Base-by-base conservation (phyloP, 1,140 invertebrate genomes). In the Eriocheir sinensis region DNA sequence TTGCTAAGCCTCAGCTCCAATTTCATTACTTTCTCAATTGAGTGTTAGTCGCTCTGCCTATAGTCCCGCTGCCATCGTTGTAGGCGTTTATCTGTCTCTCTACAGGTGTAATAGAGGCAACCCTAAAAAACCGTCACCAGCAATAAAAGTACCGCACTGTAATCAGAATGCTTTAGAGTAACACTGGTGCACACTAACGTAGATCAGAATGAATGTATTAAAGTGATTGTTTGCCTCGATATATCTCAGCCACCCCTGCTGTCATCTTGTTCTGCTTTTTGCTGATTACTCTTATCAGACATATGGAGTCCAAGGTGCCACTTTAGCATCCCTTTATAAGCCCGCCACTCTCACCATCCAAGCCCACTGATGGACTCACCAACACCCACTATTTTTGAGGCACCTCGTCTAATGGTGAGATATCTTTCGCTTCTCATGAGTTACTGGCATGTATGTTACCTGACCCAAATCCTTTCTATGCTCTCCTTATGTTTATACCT, bases 21-120 rank as follows among this genome's bases (percentile, higher is more conserved):
- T 80, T 48, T 83, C 79, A 36, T 40, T 48, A 48, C 85, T 83
- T 83, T 93, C 91, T 93, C 91, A 85, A 83, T 38, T 92, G 60
- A 81, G 38, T 93, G 91, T 93, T 83, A 85, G 91, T 81, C 91
- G 91, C 85, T 93, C 80, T 89, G 88, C 88, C 48, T 89, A 88
- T 80, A 86, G 41, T 32, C 41, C 48, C 36, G 34, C 48, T 44
- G 40, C 88, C 41, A 41, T 44, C 40, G 40, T 89, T 44, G 30
- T 89, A 44, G 30, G 88, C 30, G 40, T 41, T 34, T 89, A 38
- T 41, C 88, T 86, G 36, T 44, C 48, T 41, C 30, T 89, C 12
- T 36, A 48, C 30, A 89, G 30, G 34, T 44, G 30, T 15, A 44
- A 44, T 44, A 89, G 36, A 40, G 40, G 36, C 17, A 21, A 86